Base-by-base conservation (phyloP, 2,797 vertebrate species). In the Acanthis flammea region DNA sequence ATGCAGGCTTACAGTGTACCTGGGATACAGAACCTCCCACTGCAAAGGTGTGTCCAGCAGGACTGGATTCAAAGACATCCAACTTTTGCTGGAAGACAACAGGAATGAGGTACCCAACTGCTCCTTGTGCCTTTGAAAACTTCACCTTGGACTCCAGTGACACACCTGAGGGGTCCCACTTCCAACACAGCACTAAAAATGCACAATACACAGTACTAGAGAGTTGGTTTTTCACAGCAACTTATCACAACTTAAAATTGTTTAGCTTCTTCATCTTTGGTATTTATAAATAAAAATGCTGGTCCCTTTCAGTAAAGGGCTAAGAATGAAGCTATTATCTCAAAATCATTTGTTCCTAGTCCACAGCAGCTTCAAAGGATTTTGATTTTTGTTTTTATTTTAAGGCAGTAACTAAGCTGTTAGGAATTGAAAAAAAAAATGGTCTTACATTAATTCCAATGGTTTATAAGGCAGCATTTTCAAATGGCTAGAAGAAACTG, bases 231-330 rank as follows among this genome's bases (percentile, higher is more conserved):
- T 50, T 53, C 86, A 87, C 88, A 95, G 92, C 78, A 65, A 25
- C 31, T 84, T 45, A 37, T 7, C 60, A 35, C 90, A 77, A 37
- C 14, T 65, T 48, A 3, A 1, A 79, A 30, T 28, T 35, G 22
- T 50, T 39, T 13, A n/a, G 31, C 45, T 95, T 65, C 57, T 86
- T 97, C 67, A 55, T 95, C 96, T 96, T 97, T 96, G 95, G 95
- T 95, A 95, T 86, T 87, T 68, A 35, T 65, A 61, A 88, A 57
- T 63, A 92, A 93, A 93, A 89, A 68, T 5, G 30, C 75, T 78
- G 54, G 75, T 91, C 95, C 94, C 94, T 95, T 95, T 89, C 57
- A 66, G 33, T 24, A 42, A 90, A 88, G 84, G 91, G 78, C 62
- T 62, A 58, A 48, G 17, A 65, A 86, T 58, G 68, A 70, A 95